Conservation (phyloP, 2,113 vertebrate species). For the Mirza zaza region DNA sequence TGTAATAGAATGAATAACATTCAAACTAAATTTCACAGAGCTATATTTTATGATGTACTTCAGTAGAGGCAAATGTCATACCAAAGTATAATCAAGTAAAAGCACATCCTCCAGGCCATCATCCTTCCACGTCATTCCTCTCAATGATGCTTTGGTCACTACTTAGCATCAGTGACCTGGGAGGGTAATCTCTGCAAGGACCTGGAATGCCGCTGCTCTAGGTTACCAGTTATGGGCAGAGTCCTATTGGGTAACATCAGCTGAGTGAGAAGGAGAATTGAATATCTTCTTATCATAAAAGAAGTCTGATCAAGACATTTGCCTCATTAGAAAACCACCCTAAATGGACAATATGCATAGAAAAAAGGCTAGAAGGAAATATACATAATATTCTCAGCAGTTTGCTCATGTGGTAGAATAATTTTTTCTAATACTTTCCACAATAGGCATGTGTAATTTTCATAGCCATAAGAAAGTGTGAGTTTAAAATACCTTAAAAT, state of each 20-base stretch:
- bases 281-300: neutral
- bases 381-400: neutral
- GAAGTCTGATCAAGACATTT: neutral
- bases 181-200: neutral
- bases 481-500: slow-evolving; percentile 12
- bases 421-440: neutral
- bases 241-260: neutral
- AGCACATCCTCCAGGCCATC: neutral
- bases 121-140: neutral
- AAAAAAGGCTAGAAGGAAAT: neutral
- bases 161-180: neutral
- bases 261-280: neutral
- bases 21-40: neutral
- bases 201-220: neutral
- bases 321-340: neutral
- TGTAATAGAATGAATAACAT: neutral
- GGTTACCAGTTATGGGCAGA: neutral
- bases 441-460: neutral
- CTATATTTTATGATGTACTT: neutral
- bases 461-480: neutral
- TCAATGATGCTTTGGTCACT: neutral
- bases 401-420: neutral
- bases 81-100: neutral
- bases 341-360: neutral
- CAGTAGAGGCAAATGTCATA: neutral